phyloP scores from a whole-genome alignment of 35 echinoderm and acorn worm genomes.

The Lytechinus variegatus region DNA sequence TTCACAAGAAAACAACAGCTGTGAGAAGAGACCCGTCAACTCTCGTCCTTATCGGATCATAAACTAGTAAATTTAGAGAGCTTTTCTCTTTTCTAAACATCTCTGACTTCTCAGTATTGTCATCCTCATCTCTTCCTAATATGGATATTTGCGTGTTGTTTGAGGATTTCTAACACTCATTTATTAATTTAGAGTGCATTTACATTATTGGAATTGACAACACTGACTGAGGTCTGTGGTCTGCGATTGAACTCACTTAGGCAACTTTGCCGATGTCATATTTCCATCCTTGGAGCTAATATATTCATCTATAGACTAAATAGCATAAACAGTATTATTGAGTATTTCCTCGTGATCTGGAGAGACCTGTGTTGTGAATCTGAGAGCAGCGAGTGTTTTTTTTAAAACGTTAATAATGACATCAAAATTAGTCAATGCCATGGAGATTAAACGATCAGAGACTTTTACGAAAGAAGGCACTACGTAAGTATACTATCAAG shows the following conservation, averaged over 20 bases:
- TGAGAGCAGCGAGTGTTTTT: not conserved
- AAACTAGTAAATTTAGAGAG: not conserved
- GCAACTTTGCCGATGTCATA: not conserved
- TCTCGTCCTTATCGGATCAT: not conserved
- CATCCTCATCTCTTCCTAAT: not conserved
- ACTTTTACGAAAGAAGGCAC: conserved; percentile 16
- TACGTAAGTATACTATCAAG: not conserved
- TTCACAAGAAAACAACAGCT: not conserved
- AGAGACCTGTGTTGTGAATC: not conserved
- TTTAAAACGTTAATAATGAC: not conserved
- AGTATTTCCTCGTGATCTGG: not conserved
- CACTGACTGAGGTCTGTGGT: not conserved
- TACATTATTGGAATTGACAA: not conserved
- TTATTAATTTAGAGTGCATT: not conserved
- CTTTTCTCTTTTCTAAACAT: not conserved
- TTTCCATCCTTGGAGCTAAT: not conserved
- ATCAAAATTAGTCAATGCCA: not conserved
- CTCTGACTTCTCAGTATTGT: not conserved
- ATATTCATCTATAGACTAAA: not conserved
- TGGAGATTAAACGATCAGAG: conserved; percentile 32
- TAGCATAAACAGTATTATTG: not conserved
- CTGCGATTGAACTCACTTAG: not conserved
- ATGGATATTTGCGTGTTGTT: not conserved
- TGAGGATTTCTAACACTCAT: not conserved
- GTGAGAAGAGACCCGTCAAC: not conserved